These are phyloP conservation scores for Protomyctophum bolini DNA, from an alignment of 2,113 vertebrate genomes.

Conservation along the genomic window DNA sequence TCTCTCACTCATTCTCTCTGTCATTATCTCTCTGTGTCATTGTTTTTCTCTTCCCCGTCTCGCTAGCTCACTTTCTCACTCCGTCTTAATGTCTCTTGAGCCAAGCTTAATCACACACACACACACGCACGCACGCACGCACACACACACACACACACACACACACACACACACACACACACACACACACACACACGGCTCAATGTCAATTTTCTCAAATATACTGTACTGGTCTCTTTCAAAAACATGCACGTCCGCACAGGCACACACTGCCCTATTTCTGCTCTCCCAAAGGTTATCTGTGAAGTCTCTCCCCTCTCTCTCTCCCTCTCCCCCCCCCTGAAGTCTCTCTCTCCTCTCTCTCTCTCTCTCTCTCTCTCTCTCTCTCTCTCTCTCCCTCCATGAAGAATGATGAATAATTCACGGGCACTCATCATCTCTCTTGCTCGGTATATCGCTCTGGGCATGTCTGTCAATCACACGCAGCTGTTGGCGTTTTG, in stretches of 20 bases:
- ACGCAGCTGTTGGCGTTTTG: too few relatives aligned
- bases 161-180: constrained; percentile 10
- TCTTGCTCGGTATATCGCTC: too few relatives aligned
- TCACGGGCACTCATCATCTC: constrained; percentile 24
- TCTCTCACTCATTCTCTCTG: neutral
- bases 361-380: neutral
- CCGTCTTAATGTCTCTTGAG: too few relatives aligned
- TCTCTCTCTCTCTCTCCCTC: constrained; percentile 2
- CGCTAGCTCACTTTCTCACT: neutral
- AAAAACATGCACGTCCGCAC: neutral
- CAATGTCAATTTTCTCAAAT: too few relatives aligned
- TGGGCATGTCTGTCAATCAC: too few relatives aligned
- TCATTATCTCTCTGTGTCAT: neutral
- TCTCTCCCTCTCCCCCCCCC: neutral
- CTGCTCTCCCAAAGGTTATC: constrained; percentile 39
- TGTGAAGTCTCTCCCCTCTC: constrained; percentile 15
- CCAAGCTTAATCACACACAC: neutral
- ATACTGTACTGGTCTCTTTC: too few relatives aligned
- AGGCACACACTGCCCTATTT: constrained; percentile 7
- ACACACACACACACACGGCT: neutral
- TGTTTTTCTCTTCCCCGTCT: neutral
- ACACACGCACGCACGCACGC: neutral
- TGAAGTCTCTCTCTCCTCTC: neutral
- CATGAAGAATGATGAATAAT: constrained; percentile 64
- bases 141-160: constrained; percentile 8